phyloP scores from a whole-genome alignment of 2,888 invertebrate genomes.

The Neoitamus cyanurus region DNA sequence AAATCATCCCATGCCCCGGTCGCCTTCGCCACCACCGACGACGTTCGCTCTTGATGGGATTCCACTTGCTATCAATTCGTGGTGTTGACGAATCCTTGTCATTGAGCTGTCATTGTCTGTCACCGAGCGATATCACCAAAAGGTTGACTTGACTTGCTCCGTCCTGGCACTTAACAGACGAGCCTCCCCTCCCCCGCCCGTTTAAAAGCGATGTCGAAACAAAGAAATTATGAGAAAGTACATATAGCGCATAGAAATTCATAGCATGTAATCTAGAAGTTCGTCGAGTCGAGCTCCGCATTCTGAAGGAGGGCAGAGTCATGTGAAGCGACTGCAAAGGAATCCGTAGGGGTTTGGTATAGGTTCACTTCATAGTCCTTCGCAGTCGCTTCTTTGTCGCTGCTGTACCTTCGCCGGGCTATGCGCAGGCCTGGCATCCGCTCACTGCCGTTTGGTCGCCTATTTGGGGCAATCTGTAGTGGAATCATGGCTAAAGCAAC shows the following conservation, averaged over 20 bases:
- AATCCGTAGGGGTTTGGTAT: background rate
- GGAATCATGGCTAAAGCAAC: slow-evolving; percentile 16
- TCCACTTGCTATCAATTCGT: slow-evolving; percentile 21
- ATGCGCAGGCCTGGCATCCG: slow-evolving; percentile 30
- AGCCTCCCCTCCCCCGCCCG: background rate
- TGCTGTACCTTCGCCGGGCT: background rate
- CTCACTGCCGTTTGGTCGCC: background rate
- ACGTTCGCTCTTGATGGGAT: background rate
- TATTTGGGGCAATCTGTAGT: slow-evolving; percentile 28
- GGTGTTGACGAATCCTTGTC: slow-evolving; percentile 30
- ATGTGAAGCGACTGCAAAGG: background rate
- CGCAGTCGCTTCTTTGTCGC: background rate
- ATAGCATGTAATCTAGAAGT: background rate
- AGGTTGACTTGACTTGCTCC: background rate
- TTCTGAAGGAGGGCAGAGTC: background rate
- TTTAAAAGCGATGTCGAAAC: background rate
- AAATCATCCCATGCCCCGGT: background rate
- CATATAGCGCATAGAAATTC: background rate
- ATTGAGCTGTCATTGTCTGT: slow-evolving; percentile 37
- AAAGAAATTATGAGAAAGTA: background rate
- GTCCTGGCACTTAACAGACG: background rate
- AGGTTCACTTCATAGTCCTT: slow-evolving; percentile 9
- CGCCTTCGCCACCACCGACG: background rate
- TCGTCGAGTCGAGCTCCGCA: background rate
- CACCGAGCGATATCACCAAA: slow-evolving; percentile 13